These are phyloP conservation scores for Montipora cactus DNA, from an alignment of 64 coral and sea anemone genomes.

Conservation along the genomic window DNA sequence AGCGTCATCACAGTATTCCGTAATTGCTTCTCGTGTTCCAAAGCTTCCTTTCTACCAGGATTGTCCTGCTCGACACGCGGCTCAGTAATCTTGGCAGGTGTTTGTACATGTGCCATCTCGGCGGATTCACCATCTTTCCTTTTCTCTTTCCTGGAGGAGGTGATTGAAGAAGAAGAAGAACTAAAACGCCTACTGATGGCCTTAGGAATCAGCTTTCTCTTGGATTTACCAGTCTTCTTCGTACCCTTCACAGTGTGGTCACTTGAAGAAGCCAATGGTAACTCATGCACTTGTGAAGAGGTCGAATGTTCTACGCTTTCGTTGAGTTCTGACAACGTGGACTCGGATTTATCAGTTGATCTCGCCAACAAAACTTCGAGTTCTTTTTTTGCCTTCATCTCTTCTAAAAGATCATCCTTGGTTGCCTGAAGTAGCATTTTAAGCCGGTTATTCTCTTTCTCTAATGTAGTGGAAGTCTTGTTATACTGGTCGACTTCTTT, in stretches of 20 bases:
- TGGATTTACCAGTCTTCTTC: neutral
- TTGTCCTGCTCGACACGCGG: neutral
- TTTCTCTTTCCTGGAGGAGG: neutral
- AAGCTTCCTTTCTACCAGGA: neutral
- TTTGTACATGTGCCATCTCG: neutral
- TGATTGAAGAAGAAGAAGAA: neutral
- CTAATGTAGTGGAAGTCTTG: neutral
- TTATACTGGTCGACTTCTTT: constrained; percentile 12
- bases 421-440: constrained; percentile 3
- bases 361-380: constrained; percentile 5
- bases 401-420: constrained; percentile 27
- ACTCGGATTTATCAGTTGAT: constrained; percentile 20
- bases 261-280: neutral
- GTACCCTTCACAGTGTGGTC: neutral
- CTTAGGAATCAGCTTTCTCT: neutral
- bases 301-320: constrained; percentile 9
- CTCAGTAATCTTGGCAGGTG: neutral
- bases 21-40: neutral
- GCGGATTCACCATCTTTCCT: neutral
- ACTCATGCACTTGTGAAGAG: neutral
- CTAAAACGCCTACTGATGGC: constrained; percentile 11
- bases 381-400: constrained; percentile 22
- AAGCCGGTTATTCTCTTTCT: neutral
- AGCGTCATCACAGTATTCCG: constrained; percentile 12
- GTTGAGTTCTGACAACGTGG: neutral